Evolutionary conservation across 2,888 invertebrate species (phyloP).

Genomic region (Hyalella azteca): DNA sequence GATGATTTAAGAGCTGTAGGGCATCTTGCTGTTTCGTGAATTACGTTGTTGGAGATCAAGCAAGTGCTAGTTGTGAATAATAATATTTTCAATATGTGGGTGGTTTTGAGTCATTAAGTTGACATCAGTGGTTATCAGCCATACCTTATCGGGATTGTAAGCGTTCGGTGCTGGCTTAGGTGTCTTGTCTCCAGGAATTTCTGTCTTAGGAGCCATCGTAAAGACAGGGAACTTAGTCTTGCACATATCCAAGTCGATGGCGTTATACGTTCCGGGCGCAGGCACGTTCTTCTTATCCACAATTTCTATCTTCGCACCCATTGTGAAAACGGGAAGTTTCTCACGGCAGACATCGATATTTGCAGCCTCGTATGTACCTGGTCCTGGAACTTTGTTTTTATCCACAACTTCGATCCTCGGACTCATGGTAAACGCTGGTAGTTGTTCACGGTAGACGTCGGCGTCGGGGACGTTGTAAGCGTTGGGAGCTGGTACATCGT

Average conservation of each 20-base stretch:
- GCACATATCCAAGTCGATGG: slow-evolving; percentile 46
- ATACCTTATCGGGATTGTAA: slow-evolving; percentile 50
- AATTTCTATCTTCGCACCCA: slow-evolving; percentile 42
- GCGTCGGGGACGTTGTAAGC: slow-evolving; percentile 46
- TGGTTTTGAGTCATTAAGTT: no score
- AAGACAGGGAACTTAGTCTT: slow-evolving; percentile 47
- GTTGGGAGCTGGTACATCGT: slow-evolving; percentile 49
- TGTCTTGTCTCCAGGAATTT: slow-evolving; percentile 47
- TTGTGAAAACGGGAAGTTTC: slow-evolving; percentile 27
- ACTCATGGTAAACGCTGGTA: slow-evolving; percentile 48
- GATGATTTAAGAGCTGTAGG: no score
- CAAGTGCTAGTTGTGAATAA: no score
- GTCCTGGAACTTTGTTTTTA: slow-evolving; percentile 52
- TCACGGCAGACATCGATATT: slow-evolving; percentile 13
- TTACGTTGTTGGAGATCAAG: no score
- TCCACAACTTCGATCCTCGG: slow-evolving; percentile 39
- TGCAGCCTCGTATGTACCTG: slow-evolving; percentile 46
- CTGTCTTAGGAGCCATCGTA: slow-evolving; percentile 54
- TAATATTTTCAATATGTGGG: no score
- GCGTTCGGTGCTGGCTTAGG: slow-evolving; percentile 55
- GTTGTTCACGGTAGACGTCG: slow-evolving; percentile 37
- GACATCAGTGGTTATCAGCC: no score
- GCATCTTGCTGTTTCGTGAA: no score
- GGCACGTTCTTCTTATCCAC: slow-evolving; percentile 51
- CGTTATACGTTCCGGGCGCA: slow-evolving; percentile 49